Evolutionary conservation across 2,888 invertebrate species (phyloP).

Genomic region (Parascotia fuliginaria): DNA sequence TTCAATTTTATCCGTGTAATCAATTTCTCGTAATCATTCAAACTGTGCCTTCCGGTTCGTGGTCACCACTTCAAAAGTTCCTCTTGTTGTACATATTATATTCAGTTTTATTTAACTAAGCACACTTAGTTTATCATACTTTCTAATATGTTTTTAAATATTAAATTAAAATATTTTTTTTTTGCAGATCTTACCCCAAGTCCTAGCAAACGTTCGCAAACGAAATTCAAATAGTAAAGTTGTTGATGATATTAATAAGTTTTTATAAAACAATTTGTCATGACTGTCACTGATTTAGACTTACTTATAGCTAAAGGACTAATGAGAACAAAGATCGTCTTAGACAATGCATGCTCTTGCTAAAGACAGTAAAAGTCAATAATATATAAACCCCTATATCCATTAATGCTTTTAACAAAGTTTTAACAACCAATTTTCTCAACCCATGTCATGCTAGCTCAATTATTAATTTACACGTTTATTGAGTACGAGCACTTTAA

Average conservation of each 20-base stretch:
- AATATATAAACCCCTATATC: conserved; percentile 14
- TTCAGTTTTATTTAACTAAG: too few relatives aligned
- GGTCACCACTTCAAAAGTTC: too few relatives aligned
- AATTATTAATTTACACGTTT: conserved; percentile 45
- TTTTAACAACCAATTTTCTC: conserved; percentile 54
- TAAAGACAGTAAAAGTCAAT: too few relatives aligned
- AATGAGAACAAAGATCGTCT: too few relatives aligned
- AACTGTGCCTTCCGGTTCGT: too few relatives aligned
- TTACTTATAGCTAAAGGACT: too few relatives aligned
- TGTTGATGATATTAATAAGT: conserved; percentile 18
- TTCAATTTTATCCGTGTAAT: too few relatives aligned
- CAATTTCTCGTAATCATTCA: too few relatives aligned
- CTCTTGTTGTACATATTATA: too few relatives aligned
- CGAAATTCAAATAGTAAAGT: conserved; percentile 7
- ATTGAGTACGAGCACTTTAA: conserved; percentile 16
- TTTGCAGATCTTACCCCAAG: background rate
- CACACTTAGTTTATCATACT: too few relatives aligned
- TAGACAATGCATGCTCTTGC: too few relatives aligned
- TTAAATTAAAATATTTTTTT: background rate
- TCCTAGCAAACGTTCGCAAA: background rate
- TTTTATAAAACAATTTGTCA: conserved; percentile 13
- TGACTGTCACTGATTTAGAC: background rate
- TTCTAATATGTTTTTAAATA: background rate
- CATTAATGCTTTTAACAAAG: conserved; percentile 41
- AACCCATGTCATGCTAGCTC: conserved; percentile 48